phyloP scores from a whole-genome alignment of 2,888 invertebrate species.

The Acanthosoma haemorrhoidale region DNA sequence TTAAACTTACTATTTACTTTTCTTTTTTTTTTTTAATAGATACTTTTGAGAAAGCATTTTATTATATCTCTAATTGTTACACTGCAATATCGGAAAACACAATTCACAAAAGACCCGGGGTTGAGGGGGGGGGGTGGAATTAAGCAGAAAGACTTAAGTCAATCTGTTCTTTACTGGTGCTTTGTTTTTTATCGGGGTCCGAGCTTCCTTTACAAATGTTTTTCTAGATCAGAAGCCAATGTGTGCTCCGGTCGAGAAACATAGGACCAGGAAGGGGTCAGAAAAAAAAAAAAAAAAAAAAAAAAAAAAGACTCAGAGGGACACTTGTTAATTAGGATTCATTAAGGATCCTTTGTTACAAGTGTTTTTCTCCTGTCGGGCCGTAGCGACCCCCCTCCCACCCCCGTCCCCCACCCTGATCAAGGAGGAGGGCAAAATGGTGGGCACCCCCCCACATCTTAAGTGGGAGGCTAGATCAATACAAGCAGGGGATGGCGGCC shows the following conservation, averaged over 20 bases:
- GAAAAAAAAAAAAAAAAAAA: neutral
- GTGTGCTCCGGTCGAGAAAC: neutral
- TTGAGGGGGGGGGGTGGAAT: neutral
- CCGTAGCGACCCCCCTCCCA: neutral
- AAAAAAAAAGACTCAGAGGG: constrained; percentile 9
- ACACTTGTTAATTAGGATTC: constrained; percentile 21
- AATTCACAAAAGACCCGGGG: neutral
- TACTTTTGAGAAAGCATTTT: too few relatives aligned
- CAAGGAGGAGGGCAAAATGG: constrained; percentile 20
- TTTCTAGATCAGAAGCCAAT: constrained; percentile 13
- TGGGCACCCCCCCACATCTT: constrained; percentile 18
- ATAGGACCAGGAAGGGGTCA: neutral
- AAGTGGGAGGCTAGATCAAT: constrained; percentile 17
- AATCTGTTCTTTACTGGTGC: neutral
- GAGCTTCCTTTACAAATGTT: constrained; percentile 5
- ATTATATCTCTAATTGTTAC: too few relatives aligned
- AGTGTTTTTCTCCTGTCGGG: neutral
- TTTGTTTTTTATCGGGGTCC: neutral
- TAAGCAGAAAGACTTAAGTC: neutral
- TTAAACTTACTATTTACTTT: too few relatives aligned
- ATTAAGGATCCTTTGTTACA: constrained; percentile 12
- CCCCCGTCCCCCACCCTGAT: neutral
- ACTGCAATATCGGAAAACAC: neutral
- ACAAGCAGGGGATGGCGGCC: neutral
- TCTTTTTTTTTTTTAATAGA: too few relatives aligned